Evolutionary conservation across 2,113 vertebrate genomes (phyloP).

Genomic region (Callipepla squamata): DNA sequence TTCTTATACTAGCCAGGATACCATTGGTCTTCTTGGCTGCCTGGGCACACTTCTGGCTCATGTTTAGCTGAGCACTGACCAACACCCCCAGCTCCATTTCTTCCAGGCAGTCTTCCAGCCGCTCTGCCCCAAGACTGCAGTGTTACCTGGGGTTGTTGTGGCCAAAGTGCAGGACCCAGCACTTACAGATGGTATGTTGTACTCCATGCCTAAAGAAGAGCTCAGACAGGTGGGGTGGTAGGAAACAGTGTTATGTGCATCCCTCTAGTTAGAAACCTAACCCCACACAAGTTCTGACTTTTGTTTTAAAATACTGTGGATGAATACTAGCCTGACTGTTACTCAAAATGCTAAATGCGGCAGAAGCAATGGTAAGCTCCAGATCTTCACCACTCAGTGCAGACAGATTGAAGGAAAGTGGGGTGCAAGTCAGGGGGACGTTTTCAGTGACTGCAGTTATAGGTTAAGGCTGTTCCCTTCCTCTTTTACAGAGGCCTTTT

Average conservation of each 20-base stretch:
- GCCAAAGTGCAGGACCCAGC: no score
- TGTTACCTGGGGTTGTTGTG: no score
- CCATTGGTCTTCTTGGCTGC: no score
- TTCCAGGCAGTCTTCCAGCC: no score
- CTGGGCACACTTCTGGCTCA: no score
- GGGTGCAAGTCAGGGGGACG: background rate
- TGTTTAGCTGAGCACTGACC: no score
- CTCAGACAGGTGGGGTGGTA: background rate
- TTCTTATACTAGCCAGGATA: no score
- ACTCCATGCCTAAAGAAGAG: background rate
- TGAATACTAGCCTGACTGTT: background rate
- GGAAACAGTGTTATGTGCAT: background rate
- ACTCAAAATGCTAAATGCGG: background rate
- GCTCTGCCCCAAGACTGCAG: no score
- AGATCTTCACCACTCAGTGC: background rate
- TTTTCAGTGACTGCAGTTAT: background rate
- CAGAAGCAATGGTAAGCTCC: background rate
- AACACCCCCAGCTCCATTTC: no score
- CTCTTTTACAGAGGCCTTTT: background rate
- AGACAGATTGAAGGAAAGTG: background rate
- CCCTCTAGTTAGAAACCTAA: background rate
- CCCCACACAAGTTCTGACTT: background rate
- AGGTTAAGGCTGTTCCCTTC: background rate
- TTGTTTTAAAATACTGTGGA: background rate
- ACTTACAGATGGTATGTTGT: background rate